Base-by-base conservation (phyloP, 2,888 invertebrate species). In the Stegana nigrithorax region DNA sequence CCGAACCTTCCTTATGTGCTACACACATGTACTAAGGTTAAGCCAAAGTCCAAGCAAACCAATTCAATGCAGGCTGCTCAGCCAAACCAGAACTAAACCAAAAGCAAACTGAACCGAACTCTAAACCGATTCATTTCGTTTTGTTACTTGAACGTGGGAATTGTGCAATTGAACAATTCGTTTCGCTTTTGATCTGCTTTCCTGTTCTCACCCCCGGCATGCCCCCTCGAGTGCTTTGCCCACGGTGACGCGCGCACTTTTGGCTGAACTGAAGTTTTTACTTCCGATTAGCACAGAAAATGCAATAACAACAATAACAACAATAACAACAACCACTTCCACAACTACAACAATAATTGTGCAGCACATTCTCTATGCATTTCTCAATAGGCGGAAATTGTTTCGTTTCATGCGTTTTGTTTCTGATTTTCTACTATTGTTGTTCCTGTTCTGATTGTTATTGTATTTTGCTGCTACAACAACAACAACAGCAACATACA, bases 251-350 rank as follows among this genome's bases (percentile, higher is more conserved):
- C 19, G 10, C 44, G 14, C 44, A 14, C 44, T 44, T 47, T n/a
- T n/a, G n/a, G n/a, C 12, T 47, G 25, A 47, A 47, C 17, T 47
- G 47, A 47, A 47, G 47, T 47, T 47, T 21, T 25, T 47, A 47
- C 47, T 47, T 47, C 47, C 47, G 47, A 47, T 47, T 47, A 47
- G 47, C 47, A 21, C 21, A 21, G n/a, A n/a, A 47, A 47, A 47
- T 47, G 47, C 47, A 47, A 47, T 47, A 47, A 47, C 23, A 47
- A 21, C 47, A 6, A 23, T 12, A 51, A 12, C 50, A 51, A 42
- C 14, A 39, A 62, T 42, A 62, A 57, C 62, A 39, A n/a, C 14
- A 57, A 50, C 56, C 27, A 12, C 21, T 47, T 50, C 12, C 44
- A 50, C 47, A 32, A 59, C n/a, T n/a, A n/a, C n/a, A n/a, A n/a